phyloP scores from a whole-genome alignment of 2,888 invertebrate species.

The Tipula unca region DNA sequence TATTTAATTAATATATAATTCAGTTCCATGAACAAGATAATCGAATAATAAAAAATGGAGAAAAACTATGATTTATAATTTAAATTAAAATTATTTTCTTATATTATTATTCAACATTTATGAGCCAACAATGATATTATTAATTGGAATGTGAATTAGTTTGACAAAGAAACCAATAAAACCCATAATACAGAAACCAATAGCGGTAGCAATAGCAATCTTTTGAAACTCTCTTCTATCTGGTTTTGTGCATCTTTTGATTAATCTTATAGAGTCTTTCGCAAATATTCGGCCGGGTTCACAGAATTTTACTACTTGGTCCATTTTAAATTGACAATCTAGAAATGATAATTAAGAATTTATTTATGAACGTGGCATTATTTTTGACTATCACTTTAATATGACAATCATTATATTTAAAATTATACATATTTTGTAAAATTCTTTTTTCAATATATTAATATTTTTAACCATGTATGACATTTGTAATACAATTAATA shows the following conservation, averaged over 20 bases:
- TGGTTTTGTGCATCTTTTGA: conserved; percentile 98
- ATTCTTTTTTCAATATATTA: background rate
- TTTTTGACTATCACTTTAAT: background rate
- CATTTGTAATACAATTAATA: background rate
- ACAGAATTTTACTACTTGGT: conserved; percentile 89
- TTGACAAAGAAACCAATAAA: conserved; percentile 99
- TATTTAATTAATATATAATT: background rate
- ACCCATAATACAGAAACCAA: conserved; percentile 99
- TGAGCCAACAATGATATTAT: conserved; percentile 89
- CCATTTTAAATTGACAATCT: conserved; percentile 55
- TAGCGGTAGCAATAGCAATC: conserved; percentile 98
- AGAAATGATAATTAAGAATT: background rate
- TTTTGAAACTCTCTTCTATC: conserved; percentile 99
- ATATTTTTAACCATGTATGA: background rate
- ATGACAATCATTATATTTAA: background rate
- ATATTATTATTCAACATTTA: conserved; percentile 35
- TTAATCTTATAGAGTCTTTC: conserved; percentile 96
- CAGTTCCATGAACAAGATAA: background rate
- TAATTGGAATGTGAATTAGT: conserved; percentile 98
- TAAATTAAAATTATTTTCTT: background rate
- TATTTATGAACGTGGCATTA: background rate
- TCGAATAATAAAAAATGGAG: background rate
- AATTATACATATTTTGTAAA: background rate
- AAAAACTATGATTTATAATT: background rate
- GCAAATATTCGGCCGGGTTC: conserved; percentile 95